Evolutionary conservation across 92 coral and sea anemone species (phyloP).

Genomic region (Siderastrea siderea): DNA sequence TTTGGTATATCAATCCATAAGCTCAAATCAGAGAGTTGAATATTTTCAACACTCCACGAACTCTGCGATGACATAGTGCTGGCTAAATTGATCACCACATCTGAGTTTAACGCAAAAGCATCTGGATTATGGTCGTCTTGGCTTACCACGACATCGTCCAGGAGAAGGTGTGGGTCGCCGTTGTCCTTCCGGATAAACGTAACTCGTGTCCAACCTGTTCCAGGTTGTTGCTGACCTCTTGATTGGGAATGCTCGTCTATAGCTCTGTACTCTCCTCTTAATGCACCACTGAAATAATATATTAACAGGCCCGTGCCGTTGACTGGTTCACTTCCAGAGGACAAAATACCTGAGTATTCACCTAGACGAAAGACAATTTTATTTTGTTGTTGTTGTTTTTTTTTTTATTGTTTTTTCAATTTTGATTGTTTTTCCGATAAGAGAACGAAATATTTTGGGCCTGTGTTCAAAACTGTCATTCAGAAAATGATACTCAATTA

Average conservation of each 20-base stretch:
- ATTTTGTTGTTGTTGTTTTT: too few relatives aligned
- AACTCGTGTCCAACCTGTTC: constrained; percentile 7
- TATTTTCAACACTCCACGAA: constrained; percentile 12
- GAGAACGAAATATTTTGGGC: too few relatives aligned
- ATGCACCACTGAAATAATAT: too few relatives aligned
- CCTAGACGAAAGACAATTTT: neutral
- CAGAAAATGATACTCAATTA: too few relatives aligned
- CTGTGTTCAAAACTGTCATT: too few relatives aligned
- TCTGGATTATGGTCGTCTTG: neutral
- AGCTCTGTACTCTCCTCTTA: neutral
- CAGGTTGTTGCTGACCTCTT: neutral
- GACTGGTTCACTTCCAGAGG: constrained; percentile 4
- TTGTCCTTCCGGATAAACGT: neutral
- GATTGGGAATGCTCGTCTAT: neutral
- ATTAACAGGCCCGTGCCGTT: constrained; percentile 4
- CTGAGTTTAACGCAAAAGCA: neutral
- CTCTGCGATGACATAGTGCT: neutral
- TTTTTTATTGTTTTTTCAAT: too few relatives aligned
- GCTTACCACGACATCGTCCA: neutral
- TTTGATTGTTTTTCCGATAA: too few relatives aligned
- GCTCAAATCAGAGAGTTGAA: constrained; percentile 18
- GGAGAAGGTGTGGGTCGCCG: neutral
- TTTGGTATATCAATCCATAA: neutral
- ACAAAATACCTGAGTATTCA: neutral
- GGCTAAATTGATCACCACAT: neutral